phyloP scores from a whole-genome alignment of 2,113 vertebrate species.

The Fulmarus glacialis region DNA sequence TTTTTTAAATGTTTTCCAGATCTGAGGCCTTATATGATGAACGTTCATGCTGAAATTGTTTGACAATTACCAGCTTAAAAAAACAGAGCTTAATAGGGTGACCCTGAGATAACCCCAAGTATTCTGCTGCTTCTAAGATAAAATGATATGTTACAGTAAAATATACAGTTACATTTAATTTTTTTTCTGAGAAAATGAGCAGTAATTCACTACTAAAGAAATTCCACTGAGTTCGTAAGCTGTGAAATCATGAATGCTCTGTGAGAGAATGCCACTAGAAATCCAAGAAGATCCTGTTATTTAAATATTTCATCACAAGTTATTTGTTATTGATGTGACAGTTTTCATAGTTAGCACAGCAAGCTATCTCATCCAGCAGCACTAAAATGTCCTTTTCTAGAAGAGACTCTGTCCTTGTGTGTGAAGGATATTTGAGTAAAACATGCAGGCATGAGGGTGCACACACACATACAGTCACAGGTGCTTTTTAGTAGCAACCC shows the following conservation, averaged over 20 bases:
- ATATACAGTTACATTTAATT: not conserved
- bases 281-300: conserved; percentile 34
- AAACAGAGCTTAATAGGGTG: not conserved
- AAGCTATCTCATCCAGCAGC: not conserved
- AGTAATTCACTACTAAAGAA: conserved; percentile 15
- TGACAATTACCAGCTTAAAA: conserved; percentile 8
- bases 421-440: not conserved
- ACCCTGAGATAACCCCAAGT: not conserved
- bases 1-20: not conserved
- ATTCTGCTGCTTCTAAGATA: not conserved
- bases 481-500: not conserved
- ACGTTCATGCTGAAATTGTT: not conserved
- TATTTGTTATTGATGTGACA: conserved; percentile 44
- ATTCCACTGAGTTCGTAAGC: not conserved
- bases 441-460: not conserved
- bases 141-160: not conserved
- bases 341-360: not conserved
- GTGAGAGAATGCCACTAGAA: not conserved
- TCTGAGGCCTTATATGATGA: not conserved
- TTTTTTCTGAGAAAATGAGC: conserved; percentile 27
- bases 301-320: conserved; percentile 66
- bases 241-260: not conserved
- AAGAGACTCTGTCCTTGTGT: not conserved
- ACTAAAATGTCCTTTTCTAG: not conserved
- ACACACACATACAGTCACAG: not conserved